Evolutionary conservation across 2,797 vertebrate genomes (phyloP), one percentile per base, ranked within the genome.

Genomic region (Decapterus maruadsi): DNA sequence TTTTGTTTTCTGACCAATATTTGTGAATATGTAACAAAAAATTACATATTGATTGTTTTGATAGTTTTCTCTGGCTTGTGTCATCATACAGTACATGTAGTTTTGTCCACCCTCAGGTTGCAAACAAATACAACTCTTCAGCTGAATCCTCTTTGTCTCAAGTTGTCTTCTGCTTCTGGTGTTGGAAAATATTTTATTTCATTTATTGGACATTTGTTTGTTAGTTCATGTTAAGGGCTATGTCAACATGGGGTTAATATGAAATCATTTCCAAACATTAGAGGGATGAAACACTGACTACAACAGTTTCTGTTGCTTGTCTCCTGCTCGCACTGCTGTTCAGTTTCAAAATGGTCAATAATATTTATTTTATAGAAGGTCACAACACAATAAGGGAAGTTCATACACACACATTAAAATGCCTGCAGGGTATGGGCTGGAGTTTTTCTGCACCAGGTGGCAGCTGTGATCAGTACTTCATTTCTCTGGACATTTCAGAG

Each of bases 401-500:
- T 63, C 40, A 10, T 3, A 36, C 17, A 31, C 1, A 1, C 26
- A 26, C 1, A 26, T 17, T 11, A 1, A 17, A 50, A 16, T 31
- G 26, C 11, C 50, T 71, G 42, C 34, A 48, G 29, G 12, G 22
- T 4, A 5, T 9, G 1, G 40, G 1, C 8, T 9, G 0, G 1
- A 69, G 16, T 6, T 8, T 77, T 51, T 74, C 42, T 68, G 83
- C 89, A 75, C 68, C 42, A 91, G 89, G 72, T 82, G 86, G 87
- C 80, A 70, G 58, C 42, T 4, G 45, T 2, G 8, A 70, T 40
- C 48, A 31, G 6, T 0, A 4, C 4, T 8, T 81, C 34, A 2
- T 53, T 43, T 22, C 13, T 57, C 31, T 0, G 22, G 26, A 9
- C 29, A 48, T 42, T 16, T 8, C 17, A 31, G 31, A 56, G 17